Evolutionary conservation across 2,888 invertebrate species (phyloP), one percentile per base, ranked within the genome.

Genomic region (Cephus pulcher): DNA sequence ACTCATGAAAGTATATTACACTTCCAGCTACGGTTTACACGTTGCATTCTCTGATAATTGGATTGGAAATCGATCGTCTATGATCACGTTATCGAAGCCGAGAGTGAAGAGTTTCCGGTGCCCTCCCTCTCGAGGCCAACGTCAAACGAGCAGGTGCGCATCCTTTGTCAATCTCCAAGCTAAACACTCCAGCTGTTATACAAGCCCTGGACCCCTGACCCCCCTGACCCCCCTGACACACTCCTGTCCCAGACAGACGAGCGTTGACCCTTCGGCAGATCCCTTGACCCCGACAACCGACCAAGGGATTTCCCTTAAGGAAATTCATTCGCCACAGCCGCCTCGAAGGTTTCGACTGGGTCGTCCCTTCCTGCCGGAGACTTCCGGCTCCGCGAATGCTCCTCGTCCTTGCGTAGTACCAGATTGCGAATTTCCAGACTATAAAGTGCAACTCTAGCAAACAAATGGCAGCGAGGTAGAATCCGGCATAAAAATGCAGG

Each of bases 1-100:
- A 85, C 89, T 89, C 89, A 87, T 88, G 88, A 88, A 89, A 89
- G 86, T 89, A 90, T 89, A 89, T 89, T 89, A 86, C 88, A 86
- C 85, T 87, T 87, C 84, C 84, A 83, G 78, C 79, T 82, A 84
- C 85, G 84, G 86, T 88, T 88, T 88, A 89, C 88, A 87, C 87
- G 84, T 87, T 85, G 87, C 87, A 87, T 89, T 89, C 87, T 88
- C 88, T 87, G 86, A 89, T 89, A 88, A 89, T 90, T 89, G 88
- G 87, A 89, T 90, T 88, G 88, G 87, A 89, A 90, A 90, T 90
- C 90, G 89, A 90, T 90, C 35, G 71, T 33, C 30, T 73, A 70
- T 78, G 85, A 84, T 85, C 82, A 82, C 85, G 82, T 85, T 86
- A 85, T 86, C 86, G 83, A 83, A 84, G 81, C 75, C 82, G 80